A percentile compares a stretch with the other conserved stretches of the same genome.
phyloP scores from a whole-genome alignment of 2,113 vertebrate genomes.

The Mesocricetus auratus region DNA sequence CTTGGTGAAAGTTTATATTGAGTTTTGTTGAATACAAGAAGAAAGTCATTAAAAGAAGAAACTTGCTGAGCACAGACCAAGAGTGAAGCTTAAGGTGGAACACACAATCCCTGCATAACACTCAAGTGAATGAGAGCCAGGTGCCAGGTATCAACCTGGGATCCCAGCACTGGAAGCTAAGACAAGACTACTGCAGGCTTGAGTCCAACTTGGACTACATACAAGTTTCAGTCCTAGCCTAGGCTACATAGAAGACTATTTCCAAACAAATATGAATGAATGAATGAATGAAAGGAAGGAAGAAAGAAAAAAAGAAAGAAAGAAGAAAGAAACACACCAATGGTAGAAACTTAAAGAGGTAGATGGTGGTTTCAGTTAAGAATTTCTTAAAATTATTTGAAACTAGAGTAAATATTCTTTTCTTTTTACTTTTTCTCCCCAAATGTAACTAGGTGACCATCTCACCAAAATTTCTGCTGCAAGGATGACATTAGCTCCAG shows the following conservation, averaged over 20 bases:
- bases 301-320: not conserved
- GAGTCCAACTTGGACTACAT: not conserved
- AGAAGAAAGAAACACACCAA: not conserved
- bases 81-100: not conserved
- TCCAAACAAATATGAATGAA: not conserved
- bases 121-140: not conserved
- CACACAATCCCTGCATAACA: not conserved
- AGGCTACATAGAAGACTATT: not conserved
- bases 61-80: not conserved
- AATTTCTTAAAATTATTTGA: not conserved
- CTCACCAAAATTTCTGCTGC: not conserved
- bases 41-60: not conserved
- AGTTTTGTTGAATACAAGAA: not conserved
- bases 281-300: not conserved
- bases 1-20: not conserved
- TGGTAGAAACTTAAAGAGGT: not conserved
- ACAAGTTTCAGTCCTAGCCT: not conserved
- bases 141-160: no score
- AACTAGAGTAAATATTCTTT: not conserved
- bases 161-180: not conserved
- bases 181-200: not conserved
- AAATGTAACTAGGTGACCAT: not conserved
- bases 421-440: not conserved
- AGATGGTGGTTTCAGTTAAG: not conserved
- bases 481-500: not conserved